A percentile compares a stretch with the other conserved stretches of the same genome.
Evolutionary conservation across 2,113 vertebrate species (phyloP).

Genomic region (Melanocharis versteri): DNA sequence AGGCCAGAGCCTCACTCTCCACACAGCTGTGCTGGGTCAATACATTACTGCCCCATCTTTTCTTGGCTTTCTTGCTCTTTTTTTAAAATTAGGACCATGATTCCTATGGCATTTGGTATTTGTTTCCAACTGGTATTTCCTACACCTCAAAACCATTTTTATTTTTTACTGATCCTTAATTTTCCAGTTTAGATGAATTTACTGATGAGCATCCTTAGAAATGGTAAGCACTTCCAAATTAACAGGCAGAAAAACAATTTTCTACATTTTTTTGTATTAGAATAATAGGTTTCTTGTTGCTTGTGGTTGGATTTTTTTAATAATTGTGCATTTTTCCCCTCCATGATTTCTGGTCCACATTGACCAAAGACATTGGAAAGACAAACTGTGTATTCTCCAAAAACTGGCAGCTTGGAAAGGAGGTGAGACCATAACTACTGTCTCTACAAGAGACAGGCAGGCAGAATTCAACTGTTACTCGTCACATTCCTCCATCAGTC

Average conservation of each 20-base stretch:
- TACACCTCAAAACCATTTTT: background rate
- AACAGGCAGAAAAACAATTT: background rate
- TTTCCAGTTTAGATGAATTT: background rate
- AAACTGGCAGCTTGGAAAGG: background rate
- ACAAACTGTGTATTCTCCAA: background rate
- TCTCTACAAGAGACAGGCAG: background rate
- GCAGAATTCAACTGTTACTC: background rate
- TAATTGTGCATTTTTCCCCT: background rate
- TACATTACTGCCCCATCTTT: background rate
- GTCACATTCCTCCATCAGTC: background rate
- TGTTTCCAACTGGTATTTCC: background rate
- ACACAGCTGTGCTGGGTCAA: background rate
- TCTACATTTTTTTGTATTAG: background rate
- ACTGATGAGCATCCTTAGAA: background rate
- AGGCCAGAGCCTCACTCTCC: background rate
- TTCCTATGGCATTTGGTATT: background rate
- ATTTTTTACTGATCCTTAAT: background rate
- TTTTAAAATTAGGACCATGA: background rate
- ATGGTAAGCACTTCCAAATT: background rate
- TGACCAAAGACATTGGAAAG: background rate
- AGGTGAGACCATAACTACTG: background rate
- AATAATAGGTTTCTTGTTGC: background rate
- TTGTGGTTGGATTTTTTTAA: background rate
- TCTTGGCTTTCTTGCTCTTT: background rate
- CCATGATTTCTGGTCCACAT: background rate